phyloP scores from a whole-genome alignment of 2,113 vertebrate species.

The Notarius quadriscutis region DNA sequence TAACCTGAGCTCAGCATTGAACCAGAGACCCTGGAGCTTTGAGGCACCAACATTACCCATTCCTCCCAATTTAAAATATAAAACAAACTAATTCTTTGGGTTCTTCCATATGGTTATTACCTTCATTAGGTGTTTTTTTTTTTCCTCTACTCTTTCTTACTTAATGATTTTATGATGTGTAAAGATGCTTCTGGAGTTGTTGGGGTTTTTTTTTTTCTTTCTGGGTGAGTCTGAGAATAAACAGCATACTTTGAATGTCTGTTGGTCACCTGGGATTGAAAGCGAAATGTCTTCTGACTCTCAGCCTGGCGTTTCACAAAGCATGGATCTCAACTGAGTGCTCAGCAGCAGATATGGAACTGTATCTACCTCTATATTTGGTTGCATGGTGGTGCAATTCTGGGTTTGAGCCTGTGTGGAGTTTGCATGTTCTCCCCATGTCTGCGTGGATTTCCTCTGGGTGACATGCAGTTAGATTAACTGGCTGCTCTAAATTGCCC shows the following conservation, averaged over 20 bases:
- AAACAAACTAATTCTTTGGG: neutral
- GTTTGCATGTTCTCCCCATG: too few species aligned
- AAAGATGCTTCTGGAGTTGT: neutral
- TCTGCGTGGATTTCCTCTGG: too few species aligned
- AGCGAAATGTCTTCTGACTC: neutral
- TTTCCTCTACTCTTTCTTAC: too few species aligned
- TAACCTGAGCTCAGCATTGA: neutral
- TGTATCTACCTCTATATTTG: neutral
- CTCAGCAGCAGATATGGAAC: neutral
- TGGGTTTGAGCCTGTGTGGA: too few species aligned
- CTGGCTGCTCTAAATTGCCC: too few species aligned
- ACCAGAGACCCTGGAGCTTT: neutral
- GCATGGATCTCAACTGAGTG: neutral
- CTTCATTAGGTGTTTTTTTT: neutral
- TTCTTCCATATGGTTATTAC: neutral
- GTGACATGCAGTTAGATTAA: too few species aligned
- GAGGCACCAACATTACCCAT: neutral
- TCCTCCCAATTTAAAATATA: neutral
- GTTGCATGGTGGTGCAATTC: too few species aligned
- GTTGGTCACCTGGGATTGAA: neutral
- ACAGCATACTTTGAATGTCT: neutral
- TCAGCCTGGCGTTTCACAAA: neutral
- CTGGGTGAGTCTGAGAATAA: neutral
- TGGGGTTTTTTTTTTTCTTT: too few species aligned
- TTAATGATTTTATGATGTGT: neutral